These are phyloP conservation scores for Tapirus indicus DNA, from an alignment of 2,797 vertebrate species.

Conservation along the genomic window DNA sequence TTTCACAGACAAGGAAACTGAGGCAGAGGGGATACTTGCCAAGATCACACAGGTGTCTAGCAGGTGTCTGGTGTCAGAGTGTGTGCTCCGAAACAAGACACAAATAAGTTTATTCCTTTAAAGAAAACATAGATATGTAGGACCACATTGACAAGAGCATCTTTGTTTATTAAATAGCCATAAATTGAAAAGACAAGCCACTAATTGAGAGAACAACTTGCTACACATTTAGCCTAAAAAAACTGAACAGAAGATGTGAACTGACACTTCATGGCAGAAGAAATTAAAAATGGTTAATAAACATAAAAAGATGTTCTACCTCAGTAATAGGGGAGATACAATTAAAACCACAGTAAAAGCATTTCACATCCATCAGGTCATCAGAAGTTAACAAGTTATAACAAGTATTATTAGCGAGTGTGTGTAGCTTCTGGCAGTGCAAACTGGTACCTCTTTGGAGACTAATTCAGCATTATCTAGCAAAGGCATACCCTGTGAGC, in stretches of 20 bases:
- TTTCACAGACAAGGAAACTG: neutral
- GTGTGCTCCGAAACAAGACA: neutral
- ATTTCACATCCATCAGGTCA: neutral
- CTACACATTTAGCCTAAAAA: neutral
- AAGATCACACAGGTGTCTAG: neutral
- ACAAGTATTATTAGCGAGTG: neutral
- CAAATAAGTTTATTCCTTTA: neutral
- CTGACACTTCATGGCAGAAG: neutral
- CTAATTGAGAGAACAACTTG: neutral
- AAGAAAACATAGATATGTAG: neutral
- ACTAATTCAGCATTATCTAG: neutral
- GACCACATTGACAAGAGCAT: neutral
- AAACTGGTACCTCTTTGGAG: neutral
- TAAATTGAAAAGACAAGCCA: neutral
- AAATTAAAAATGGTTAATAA: constrained; percentile 35
- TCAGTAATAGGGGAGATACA: neutral
- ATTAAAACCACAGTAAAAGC: neutral
- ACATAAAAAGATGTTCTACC: neutral
- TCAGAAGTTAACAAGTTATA: constrained; percentile 5
- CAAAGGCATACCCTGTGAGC: neutral
- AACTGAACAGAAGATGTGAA: neutral
- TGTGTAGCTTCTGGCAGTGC: neutral
- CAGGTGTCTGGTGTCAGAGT: neutral
- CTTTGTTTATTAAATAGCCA: neutral
- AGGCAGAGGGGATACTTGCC: neutral